Conservation (phyloP, 1,140 invertebrate genomes). For the Dreissena polymorpha region DNA sequence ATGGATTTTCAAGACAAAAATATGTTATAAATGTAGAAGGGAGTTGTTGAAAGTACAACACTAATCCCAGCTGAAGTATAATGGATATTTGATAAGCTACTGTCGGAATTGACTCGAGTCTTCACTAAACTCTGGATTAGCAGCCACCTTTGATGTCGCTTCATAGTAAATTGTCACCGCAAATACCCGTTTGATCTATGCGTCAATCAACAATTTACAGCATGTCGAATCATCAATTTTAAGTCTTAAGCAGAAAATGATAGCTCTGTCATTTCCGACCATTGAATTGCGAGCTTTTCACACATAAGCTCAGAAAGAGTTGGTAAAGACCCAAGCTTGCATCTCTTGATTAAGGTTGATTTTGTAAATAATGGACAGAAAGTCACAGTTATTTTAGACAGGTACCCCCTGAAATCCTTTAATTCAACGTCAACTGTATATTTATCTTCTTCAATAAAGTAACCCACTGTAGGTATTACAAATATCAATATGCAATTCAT, state of each 20-base stretch:
- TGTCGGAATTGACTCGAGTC: slow-evolving; percentile 48
- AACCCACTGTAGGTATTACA: not conserved
- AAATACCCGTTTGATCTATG: slow-evolving; percentile 39
- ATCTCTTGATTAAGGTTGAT: too few species aligned
- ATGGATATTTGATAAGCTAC: slow-evolving; percentile 51
- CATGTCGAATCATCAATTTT: slow-evolving; percentile 39
- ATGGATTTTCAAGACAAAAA: too few species aligned
- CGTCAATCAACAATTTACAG: slow-evolving; percentile 15
- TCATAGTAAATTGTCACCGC: slow-evolving; percentile 44
- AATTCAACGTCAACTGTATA: slow-evolving; percentile 13
- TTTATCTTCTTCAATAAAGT: not conserved
- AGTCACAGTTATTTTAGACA: not conserved
- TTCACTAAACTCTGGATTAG: slow-evolving; percentile 43
- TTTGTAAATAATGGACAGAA: not conserved
- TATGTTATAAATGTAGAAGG: too few species aligned
- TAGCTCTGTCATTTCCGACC: slow-evolving; percentile 15
- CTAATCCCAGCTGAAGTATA: not conserved
- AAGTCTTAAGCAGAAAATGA: slow-evolving; percentile 50
- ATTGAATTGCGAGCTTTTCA: too few species aligned
- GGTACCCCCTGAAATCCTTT: not conserved
- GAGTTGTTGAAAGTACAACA: too few species aligned
- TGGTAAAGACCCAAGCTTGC: too few species aligned
- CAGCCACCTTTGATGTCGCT: slow-evolving; percentile 49
- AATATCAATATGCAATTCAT: not conserved
- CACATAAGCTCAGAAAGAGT: too few species aligned